Conservation (phyloP, 2,888 invertebrate species). For the Synergus umbraculus region DNA sequence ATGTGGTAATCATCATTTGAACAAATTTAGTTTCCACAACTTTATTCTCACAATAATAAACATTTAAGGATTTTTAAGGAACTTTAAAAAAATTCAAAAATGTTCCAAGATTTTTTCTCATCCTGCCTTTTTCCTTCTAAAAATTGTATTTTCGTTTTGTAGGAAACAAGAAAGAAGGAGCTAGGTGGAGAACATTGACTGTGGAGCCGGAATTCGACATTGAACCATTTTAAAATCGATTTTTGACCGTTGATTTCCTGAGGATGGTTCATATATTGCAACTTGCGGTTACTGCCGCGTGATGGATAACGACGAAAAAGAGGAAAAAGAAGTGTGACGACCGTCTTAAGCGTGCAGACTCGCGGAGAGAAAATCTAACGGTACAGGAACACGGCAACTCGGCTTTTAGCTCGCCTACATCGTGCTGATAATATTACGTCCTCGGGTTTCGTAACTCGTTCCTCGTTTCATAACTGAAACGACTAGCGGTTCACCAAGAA, state of each 20-base stretch:
- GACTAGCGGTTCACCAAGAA: constrained; percentile 63
- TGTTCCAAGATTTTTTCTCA: too few species aligned
- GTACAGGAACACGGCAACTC: constrained; percentile 59
- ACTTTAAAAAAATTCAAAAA: too few species aligned
- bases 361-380: constrained; percentile 73
- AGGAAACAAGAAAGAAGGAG: neutral
- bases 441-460: constrained; percentile 70
- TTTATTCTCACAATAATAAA: too few species aligned
- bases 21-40: too few species aligned
- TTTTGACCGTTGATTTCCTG: constrained; percentile 16
- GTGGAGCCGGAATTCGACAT: neutral
- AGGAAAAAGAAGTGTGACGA: constrained; percentile 64
- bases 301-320: constrained; percentile 39
- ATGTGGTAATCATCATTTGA: too few species aligned
- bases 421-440: constrained; percentile 63
- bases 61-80: too few species aligned
- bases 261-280: neutral
- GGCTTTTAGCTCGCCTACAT: constrained; percentile 62
- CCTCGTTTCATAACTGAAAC: constrained; percentile 69
- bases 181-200: too few species aligned
- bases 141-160: neutral
- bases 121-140: too few species aligned
- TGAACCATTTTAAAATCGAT: neutral
- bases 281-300: constrained; percentile 35
- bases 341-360: constrained; percentile 45